Base-by-base conservation (phyloP, 2,113 vertebrate species). In the Cygnus atratus region DNA sequence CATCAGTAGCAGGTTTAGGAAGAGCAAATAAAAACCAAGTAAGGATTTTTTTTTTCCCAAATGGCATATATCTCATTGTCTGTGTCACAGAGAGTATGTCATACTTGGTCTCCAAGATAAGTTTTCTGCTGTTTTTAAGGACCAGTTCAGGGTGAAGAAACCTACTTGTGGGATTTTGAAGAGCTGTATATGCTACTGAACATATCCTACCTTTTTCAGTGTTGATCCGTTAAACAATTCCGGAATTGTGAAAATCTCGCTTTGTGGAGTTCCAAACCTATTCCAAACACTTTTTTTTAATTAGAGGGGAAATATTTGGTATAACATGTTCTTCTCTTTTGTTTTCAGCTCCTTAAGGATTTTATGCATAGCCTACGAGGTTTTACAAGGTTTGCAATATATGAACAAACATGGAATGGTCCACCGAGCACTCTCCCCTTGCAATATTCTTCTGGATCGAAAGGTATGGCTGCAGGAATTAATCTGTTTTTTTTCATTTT, bases 371-470 rank as follows among this genome's bases (percentile, higher is more conserved):
- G 99, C 99, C 8, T 99, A 98, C 87, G 99, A 99, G 91, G 98
- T 98, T 65, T 98, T 99, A 78, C 98, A 99, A 88, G 99, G 99
- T 26, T 97, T 99, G 93, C 98, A 99, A 5, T 99, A 99, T 48
- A 99, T 99, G 98, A 99, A 99, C 97, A 98, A 98, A 86, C 98
- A 99, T 68, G 98, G 98, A n/a, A 98, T 99, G 97, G 99, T 99
- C 43, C 99, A 99, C 93, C 98, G 99, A 90, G 99, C 99, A 6
- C 98, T 99, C 33, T 98, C 98, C 24, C 98, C 98, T 70, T 98
- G 98, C 94, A 99, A 99, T 88, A 98, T 99, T 83, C 98, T 99
- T 81, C 91, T 99, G 98, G 99, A 99, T 95, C 98, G 87, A 96
- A 98, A 99, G 99, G 99, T 99, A 98, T 87, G 90, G 37, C 28